phyloP scores from a whole-genome alignment of 2,113 vertebrate genomes.

The Corythoichthys haematopterus region DNA sequence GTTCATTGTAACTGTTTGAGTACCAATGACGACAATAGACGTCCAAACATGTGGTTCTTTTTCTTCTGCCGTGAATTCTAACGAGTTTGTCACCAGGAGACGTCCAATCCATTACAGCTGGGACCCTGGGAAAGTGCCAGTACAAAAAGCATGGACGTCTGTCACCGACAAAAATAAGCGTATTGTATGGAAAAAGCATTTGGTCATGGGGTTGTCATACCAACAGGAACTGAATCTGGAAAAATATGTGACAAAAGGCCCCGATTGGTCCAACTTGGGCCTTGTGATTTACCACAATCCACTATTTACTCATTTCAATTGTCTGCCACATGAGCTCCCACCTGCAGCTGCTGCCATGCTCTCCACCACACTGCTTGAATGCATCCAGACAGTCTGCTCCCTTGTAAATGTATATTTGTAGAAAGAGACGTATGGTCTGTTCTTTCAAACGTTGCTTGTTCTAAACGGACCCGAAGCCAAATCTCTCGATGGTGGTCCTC shows the following conservation, averaged over 20 bases:
- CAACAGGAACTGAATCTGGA: background rate
- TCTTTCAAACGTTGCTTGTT: background rate
- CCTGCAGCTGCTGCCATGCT: conserved; percentile 27
- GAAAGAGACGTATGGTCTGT: too few species aligned
- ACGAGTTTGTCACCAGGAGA: too few species aligned
- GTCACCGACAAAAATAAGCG: too few species aligned
- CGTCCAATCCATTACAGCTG: too few species aligned
- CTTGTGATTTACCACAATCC: background rate
- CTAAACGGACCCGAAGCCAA: background rate
- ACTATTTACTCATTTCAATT: background rate
- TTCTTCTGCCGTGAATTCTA: too few species aligned
- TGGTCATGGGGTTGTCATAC: background rate
- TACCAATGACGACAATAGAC: too few species aligned
- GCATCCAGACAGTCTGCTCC: conserved; percentile 20
- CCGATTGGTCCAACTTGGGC: background rate
- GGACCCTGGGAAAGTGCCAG: too few species aligned
- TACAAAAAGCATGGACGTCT: too few species aligned
- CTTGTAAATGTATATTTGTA: conserved; percentile 49
- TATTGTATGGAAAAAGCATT: background rate
- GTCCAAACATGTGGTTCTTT: too few species aligned
- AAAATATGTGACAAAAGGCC: background rate
- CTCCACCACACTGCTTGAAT: conserved; percentile 13
- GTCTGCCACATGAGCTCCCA: conserved; percentile 9
- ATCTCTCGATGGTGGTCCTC: conserved; percentile 1
- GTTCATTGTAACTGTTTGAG: too few species aligned